Evolutionary conservation across 2,113 vertebrate species (phyloP), one percentile per base, ranked within the genome.

Genomic region (Erythrolamprus reginae): DNA sequence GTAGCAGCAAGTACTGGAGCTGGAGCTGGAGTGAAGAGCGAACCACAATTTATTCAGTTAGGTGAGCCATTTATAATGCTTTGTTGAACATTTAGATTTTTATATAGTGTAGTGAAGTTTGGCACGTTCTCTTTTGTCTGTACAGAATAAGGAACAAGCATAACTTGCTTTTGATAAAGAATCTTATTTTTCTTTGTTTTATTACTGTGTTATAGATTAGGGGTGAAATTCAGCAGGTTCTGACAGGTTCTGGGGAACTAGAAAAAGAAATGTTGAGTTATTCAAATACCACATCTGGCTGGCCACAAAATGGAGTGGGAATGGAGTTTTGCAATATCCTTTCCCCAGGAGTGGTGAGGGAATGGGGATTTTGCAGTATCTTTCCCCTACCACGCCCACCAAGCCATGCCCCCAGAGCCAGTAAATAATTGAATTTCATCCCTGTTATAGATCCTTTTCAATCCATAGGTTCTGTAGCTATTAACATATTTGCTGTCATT

Each of bases 1-100:
- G 98, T 99, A 93, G 98, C 99, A 15, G 99, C 99, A 65, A 98
- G 98, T 96, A 99, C 98, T 0, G 98, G 97, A 23, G 99, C 98
- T 0, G 99, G 99, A 13, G 96, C 98, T 0, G 99, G 99, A 33
- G 98, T 99, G 93, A 99, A 98, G 97, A 99, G 98, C 0, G 98
- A 99, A 26, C 95, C 98, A 23, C 98, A 98, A 82, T 98, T 97
- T 95, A 99, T 99, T 96, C 98, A 99, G 91, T 94, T 99, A 55
- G 99, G 99, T 99, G 94, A 98, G 98, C 19, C 19, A 48, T 17
- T 84, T 77, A 50, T 83, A 89, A 90, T 13, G 0, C 12, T 94
- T 93, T 93, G 85, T 84, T 92, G 89, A 26, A 4, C 50, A 85
- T 89, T 92, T 87, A 82, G 45, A 42, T 7, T 89, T 58, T 83